phyloP scores from a whole-genome alignment of 2,797 vertebrate species.

The Gouania willdenowi region DNA sequence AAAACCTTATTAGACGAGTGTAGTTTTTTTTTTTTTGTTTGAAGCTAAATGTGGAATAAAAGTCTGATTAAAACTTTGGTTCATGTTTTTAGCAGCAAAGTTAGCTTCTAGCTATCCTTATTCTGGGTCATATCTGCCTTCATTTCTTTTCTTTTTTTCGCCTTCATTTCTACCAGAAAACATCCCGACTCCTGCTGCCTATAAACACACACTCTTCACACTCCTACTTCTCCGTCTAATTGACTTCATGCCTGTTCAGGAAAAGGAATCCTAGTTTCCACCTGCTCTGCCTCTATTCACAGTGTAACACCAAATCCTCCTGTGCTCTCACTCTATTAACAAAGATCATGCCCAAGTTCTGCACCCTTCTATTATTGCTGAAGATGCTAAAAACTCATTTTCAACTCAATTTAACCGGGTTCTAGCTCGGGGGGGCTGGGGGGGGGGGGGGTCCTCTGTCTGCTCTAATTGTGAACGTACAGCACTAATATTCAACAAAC shows the following conservation, averaged over 20 bases:
- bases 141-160: too few relatives aligned
- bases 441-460: conserved; percentile 37
- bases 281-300: conserved; percentile 77
- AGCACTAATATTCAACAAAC: too few relatives aligned
- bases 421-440: conserved; percentile 57
- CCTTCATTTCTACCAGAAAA: conserved; percentile 10
- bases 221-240: conserved; percentile 74
- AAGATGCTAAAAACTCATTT: conserved; percentile 82
- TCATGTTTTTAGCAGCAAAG: too few relatives aligned
- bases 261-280: conserved; percentile 73
- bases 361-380: conserved; percentile 76
- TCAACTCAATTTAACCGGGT: conserved; percentile 84
- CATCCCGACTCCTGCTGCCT: conserved; percentile 29
- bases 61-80: too few relatives aligned
- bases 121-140: conserved; percentile 10
- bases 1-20: too few relatives aligned
- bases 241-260: conserved; percentile 83
- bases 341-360: conserved; percentile 76
- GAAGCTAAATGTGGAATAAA: too few relatives aligned
- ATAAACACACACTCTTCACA: conserved; percentile 58
- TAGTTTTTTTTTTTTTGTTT: too few relatives aligned
- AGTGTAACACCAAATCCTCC: conserved; percentile 78
- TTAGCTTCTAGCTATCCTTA: too few relatives aligned
- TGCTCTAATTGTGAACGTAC: conserved; percentile 55
- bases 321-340: conserved; percentile 84